A percentile compares a stretch with the other conserved stretches of the same genome.
phyloP scores from a whole-genome alignment of 1,140 invertebrate species.

The Danaus melanippus region DNA sequence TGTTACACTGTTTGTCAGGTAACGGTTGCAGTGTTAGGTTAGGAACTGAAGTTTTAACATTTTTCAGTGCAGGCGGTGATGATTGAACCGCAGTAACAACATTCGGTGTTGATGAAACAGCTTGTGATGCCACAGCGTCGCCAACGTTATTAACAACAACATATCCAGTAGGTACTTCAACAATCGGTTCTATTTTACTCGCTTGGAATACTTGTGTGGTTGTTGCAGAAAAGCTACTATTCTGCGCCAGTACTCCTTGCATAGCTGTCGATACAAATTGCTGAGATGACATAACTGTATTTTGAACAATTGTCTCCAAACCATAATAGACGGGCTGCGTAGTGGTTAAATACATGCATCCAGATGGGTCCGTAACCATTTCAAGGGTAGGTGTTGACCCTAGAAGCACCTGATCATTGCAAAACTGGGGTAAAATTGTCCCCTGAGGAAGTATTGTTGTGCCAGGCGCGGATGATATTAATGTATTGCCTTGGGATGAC shows the following conservation, averaged over 20 bases:
- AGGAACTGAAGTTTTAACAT: constrained; percentile 55
- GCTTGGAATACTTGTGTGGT: constrained; percentile 88
- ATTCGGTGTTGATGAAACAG: constrained; percentile 47
- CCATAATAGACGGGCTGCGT: constrained; percentile 85
- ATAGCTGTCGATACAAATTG: constrained; percentile 84
- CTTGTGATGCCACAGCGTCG: constrained; percentile 50
- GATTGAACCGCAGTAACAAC: constrained; percentile 59
- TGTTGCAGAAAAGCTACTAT: constrained; percentile 84
- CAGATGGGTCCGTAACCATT: constrained; percentile 78
- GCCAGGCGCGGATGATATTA: constrained; percentile 58
- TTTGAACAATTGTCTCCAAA: constrained; percentile 87
- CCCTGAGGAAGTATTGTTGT: constrained; percentile 74
- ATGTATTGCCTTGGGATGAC: constrained; percentile 60
- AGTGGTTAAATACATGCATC: constrained; percentile 78
- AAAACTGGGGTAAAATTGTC: constrained; percentile 77
- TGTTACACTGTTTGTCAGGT: constrained; percentile 57
- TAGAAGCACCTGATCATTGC: constrained; percentile 76
- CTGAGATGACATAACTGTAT: constrained; percentile 88
- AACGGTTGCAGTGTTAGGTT: constrained; percentile 69
- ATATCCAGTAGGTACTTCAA: constrained; percentile 80
- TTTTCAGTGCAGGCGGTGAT: constrained; percentile 53
- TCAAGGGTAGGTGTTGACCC: constrained; percentile 79
- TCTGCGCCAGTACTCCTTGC: constrained; percentile 82
- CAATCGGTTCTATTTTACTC: constrained; percentile 84
- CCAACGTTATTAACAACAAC: constrained; percentile 79